A percentile compares a stretch with the other conserved stretches of the same genome.
Conservation (phyloP, 2,113 vertebrate genomes). For the Patagioenas fasciata region DNA sequence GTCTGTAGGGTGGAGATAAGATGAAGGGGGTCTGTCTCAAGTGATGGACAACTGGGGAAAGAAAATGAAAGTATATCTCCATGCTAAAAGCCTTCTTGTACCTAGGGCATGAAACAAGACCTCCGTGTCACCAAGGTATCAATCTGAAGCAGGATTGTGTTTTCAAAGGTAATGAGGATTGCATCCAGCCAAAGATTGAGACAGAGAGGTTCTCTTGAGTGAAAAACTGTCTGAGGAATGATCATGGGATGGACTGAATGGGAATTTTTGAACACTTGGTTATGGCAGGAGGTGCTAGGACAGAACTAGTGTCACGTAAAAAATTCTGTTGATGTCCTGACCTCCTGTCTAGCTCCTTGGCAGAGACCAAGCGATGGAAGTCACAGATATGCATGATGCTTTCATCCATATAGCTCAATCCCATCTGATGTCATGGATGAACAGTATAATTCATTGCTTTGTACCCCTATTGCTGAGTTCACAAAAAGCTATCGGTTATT, state of each 20-base stretch:
- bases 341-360: background rate
- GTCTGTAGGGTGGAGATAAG: no score
- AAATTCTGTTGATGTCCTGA: background rate
- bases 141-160: background rate
- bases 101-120: background rate
- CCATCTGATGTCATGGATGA: background rate
- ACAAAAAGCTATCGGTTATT: background rate
- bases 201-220: background rate
- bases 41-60: background rate
- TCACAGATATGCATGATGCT: background rate
- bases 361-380: background rate
- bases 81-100: background rate
- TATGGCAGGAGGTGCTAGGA: background rate
- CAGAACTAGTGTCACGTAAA: background rate
- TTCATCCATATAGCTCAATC: fast-evolving
- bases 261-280: background rate
- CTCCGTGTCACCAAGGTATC: background rate
- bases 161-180: background rate
- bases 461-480: background rate
- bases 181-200: background rate
- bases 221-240: background rate
- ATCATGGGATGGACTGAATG: background rate
- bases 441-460: background rate
- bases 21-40: background rate
- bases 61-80: background rate